These are phyloP conservation scores for Cabera pusaria DNA, from an alignment of 2,888 invertebrate genomes.

Conservation along the genomic window DNA sequence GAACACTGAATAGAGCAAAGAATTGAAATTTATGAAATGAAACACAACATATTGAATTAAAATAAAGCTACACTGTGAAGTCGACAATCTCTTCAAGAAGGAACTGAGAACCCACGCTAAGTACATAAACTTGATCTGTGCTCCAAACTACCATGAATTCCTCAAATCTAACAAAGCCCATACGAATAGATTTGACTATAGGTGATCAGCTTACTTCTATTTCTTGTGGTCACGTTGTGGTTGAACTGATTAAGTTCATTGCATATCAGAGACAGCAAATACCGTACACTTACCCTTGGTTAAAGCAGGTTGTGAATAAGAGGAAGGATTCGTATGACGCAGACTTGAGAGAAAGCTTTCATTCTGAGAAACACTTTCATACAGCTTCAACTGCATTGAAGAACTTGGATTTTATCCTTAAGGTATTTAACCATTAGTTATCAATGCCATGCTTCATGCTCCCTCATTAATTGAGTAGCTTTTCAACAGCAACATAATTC, in stretches of 20 bases:
- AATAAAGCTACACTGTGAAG: too few relatives aligned
- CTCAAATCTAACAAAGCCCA: conserved; percentile 36
- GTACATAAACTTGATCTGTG: too few relatives aligned
- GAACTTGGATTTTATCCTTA: conserved; percentile 70
- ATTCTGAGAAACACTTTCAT: conserved; percentile 70
- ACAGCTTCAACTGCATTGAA: conserved; percentile 66
- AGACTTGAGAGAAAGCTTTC: conserved; percentile 55
- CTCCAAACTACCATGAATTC: too few relatives aligned
- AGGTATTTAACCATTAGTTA: too few relatives aligned
- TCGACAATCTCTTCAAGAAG: too few relatives aligned
- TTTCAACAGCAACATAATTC: too few relatives aligned
- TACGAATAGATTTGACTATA: conserved; percentile 63
- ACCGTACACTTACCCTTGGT: conserved; percentile 76
- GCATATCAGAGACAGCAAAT: conserved; percentile 83
- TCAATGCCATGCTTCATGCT: too few relatives aligned
- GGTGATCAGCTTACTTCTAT: conserved; percentile 80
- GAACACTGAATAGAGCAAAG: too few relatives aligned
- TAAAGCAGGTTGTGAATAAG: conserved; percentile 70
- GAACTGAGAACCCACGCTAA: too few relatives aligned
- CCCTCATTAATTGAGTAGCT: too few relatives aligned
- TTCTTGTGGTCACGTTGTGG: conserved; percentile 81
- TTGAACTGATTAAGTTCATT: conserved; percentile 82
- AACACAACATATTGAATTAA: too few relatives aligned
- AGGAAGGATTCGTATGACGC: conserved; percentile 50
- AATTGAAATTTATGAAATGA: too few relatives aligned